These are phyloP conservation scores for Acropora tenuis DNA, from an alignment of 64 coral and sea anemone species.

Conservation along the genomic window DNA sequence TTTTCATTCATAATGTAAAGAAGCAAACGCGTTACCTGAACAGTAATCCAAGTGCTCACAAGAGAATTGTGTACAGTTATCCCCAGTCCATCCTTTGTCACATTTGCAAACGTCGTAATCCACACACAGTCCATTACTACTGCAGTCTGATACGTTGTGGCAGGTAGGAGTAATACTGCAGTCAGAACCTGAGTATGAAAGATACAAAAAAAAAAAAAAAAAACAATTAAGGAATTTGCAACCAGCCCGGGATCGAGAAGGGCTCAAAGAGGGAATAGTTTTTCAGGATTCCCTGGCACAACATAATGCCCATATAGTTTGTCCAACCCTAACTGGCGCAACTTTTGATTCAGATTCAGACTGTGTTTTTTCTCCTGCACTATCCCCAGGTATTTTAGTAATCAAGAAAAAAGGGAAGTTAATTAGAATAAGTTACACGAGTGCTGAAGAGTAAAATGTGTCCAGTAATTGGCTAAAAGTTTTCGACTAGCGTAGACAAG, in stretches of 20 bases:
- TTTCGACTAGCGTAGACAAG: too few species aligned
- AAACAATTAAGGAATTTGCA: not conserved
- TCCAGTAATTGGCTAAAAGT: too few species aligned
- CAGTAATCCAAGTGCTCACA: constrained; percentile 63
- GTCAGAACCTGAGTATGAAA: constrained; percentile 26
- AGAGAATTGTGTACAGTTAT: constrained; percentile 41
- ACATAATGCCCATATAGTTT: constrained; percentile 11
- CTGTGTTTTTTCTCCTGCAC: not conserved
- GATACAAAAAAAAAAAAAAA: not conserved
- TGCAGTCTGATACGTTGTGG: constrained; percentile 42
- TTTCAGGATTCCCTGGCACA: not conserved
- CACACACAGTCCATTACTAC: constrained; percentile 51
- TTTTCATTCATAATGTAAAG: not conserved
- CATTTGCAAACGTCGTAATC: constrained; percentile 68
- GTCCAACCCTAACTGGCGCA: constrained; percentile 2
- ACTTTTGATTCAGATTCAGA: constrained; percentile 1
- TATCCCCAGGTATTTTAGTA: too few species aligned
- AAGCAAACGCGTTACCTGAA: constrained; percentile 46
- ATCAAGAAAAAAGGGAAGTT: too few species aligned
- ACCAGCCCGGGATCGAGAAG: not conserved
- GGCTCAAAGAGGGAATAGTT: not conserved
- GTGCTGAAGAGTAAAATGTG: too few species aligned
- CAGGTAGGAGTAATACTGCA: constrained; percentile 55
- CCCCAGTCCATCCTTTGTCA: constrained; percentile 57
- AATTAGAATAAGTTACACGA: too few species aligned